Conservation (phyloP, 2,888 invertebrate species). For the Elysia crispata region DNA sequence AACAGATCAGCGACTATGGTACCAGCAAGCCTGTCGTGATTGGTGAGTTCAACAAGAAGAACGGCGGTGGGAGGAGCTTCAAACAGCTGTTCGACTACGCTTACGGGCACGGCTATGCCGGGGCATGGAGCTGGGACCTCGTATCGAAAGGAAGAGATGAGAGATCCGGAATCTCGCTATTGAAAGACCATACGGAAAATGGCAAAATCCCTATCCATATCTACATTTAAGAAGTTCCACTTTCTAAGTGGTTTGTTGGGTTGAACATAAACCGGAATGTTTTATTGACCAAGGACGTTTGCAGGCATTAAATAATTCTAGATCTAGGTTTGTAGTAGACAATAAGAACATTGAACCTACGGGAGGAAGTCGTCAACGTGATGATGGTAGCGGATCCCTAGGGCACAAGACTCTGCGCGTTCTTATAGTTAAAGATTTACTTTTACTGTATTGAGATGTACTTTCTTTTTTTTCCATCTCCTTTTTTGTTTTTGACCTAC, state of each 20-base stretch:
- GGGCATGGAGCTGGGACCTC: slow-evolving; percentile 60
- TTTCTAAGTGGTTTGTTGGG: too few relatives aligned
- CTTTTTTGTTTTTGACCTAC: too few relatives aligned
- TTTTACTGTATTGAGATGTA: too few relatives aligned
- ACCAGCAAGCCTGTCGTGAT: slow-evolving; percentile 60
- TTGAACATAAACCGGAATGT: neutral
- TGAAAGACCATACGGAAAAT: slow-evolving; percentile 5
- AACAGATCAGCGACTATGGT: slow-evolving; percentile 56
- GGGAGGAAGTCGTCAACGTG: too few relatives aligned
- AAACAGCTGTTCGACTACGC: slow-evolving; percentile 57
- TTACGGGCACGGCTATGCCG: slow-evolving; percentile 59
- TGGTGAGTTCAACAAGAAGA: slow-evolving; percentile 57
- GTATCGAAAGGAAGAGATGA: slow-evolving; percentile 14
- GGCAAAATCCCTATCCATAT: slow-evolving; percentile 16
- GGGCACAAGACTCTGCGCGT: too few relatives aligned
- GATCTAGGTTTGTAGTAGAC: too few relatives aligned
- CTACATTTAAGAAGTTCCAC: too few relatives aligned
- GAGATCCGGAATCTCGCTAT: slow-evolving; percentile 27
- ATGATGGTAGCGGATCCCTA: too few relatives aligned
- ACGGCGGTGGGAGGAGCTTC: slow-evolving; percentile 53
- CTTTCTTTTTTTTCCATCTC: too few relatives aligned
- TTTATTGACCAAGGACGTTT: neutral
- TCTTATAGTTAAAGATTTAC: too few relatives aligned
- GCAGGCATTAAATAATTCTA: too few relatives aligned
- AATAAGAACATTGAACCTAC: too few relatives aligned